Base-by-base conservation (phyloP, 2,113 vertebrate species). In the Phocoena sinus region DNA sequence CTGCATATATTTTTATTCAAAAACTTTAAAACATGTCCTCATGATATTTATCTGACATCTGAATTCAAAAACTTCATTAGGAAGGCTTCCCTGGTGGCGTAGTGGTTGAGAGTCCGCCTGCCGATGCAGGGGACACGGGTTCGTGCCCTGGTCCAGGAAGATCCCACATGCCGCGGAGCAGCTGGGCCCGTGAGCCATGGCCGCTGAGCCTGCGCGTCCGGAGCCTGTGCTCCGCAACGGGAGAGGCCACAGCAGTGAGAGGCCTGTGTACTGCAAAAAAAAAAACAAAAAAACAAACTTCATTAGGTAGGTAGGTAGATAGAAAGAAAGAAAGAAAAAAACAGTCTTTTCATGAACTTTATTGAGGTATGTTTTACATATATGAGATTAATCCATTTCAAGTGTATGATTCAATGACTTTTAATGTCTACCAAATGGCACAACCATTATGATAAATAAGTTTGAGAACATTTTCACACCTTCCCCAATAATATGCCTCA, bases 351-450 rank as follows among this genome's bases (percentile, higher is more conserved):
- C 33, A 86, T 31, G 20, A 76, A 94, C 28, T 23, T 77, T 63
- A 56, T 81, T 83, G 68, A 83, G 6, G 21, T 20, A 33, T 62
- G 6, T 47, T 56, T 91, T 77, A 47, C 31, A 36, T 82, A 12
- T 41, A 71, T 73, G 36, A 76, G 23, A 85, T 81, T 68, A 20
- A 56, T 38, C 41, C 36, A 71, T 94, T 96, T 80, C 84, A 60
- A 77, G 21, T 53, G 33, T 89, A 79, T 4, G 79, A 38, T 23
- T 94, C 11, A 70, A 3, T 79, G 53, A 76, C 10, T 58, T 79
- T 89, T 26, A 67, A 41, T 53, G 50, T 84, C 83, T 47, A 84
- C 11, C 38, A 63, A 92, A 4, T 97, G 33, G 31, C 65, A 12
- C 31, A 50, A 20, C 56, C 2, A 41, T 71, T 14, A 31, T 17